A percentile compares a stretch with the other conserved stretches of the same genome.
Evolutionary conservation across 2,888 invertebrate genomes (phyloP).

Genomic region (Watsonalla cultraria): DNA sequence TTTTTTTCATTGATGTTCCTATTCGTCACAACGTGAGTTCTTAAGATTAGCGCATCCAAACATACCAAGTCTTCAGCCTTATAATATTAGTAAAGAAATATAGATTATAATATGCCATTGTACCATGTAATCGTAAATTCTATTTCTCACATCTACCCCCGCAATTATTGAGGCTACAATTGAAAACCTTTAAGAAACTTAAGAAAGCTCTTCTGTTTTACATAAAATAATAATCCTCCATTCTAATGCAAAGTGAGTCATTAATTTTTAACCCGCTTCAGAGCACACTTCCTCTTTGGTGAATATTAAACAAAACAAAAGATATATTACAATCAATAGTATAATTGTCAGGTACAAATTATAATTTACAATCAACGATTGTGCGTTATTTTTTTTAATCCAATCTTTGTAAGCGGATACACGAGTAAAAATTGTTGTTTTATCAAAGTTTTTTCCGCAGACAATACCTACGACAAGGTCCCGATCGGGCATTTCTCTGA

Average conservation of each 20-base stretch:
- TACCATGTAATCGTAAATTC: too few relatives aligned
- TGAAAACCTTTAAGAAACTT: slow-evolving; percentile 15
- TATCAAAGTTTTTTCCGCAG: slow-evolving; percentile 55
- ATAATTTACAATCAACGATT: neutral
- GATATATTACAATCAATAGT: slow-evolving; percentile 39
- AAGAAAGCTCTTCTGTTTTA: slow-evolving; percentile 14
- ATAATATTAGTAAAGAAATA: too few relatives aligned
- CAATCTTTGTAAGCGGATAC: slow-evolving; percentile 32
- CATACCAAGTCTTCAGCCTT: too few relatives aligned
- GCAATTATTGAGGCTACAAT: slow-evolving; percentile 2
- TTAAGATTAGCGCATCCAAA: too few relatives aligned
- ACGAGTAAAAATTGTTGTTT: slow-evolving; percentile 38
- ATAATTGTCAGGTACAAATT: slow-evolving; percentile 18
- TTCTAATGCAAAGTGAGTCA: slow-evolving; percentile 25
- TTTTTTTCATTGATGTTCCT: too few relatives aligned
- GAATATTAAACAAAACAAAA: slow-evolving; percentile 29
- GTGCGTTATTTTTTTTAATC: slow-evolving; percentile 24
- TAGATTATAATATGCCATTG: too few relatives aligned
- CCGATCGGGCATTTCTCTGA: slow-evolving; percentile 18
- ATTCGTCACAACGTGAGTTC: too few relatives aligned
- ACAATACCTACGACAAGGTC: slow-evolving; percentile 51
- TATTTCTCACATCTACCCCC: neutral
- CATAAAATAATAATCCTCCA: slow-evolving; percentile 31
- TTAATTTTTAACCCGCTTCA: slow-evolving; percentile 18
- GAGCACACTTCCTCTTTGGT: neutral